Evolutionary conservation across 2,113 vertebrate species (phyloP).

Genomic region (Capricornis sumatraensis): DNA sequence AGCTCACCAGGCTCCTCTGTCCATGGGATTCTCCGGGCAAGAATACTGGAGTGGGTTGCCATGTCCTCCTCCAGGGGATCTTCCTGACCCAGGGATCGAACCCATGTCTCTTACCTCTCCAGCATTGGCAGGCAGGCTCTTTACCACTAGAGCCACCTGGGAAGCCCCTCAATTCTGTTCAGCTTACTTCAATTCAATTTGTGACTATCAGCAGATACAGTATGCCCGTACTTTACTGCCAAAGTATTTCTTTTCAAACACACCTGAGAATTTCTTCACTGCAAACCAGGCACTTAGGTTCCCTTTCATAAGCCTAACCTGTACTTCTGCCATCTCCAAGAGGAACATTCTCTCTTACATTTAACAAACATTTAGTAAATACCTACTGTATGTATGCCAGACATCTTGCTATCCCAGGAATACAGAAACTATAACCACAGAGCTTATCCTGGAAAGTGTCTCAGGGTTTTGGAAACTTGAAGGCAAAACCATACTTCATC

Average conservation of each 20-base stretch:
- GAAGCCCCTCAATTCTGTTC: neutral
- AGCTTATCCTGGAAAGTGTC: neutral
- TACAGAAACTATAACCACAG: neutral
- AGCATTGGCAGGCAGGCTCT: neutral
- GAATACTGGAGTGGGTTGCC: neutral
- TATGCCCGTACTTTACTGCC: neutral
- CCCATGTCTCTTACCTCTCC: neutral
- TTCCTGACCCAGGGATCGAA: neutral
- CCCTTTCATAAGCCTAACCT: neutral
- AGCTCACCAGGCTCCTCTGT: neutral
- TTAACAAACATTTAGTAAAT: neutral
- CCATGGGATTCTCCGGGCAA: neutral
- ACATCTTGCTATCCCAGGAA: neutral
- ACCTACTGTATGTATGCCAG: neutral
- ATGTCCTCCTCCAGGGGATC: neutral
- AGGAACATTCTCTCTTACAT: neutral
- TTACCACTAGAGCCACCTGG: neutral
- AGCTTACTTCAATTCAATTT: neutral
- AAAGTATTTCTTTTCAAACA: neutral
- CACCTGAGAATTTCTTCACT: neutral
- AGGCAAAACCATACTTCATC: neutral
- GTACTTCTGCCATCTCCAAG: neutral
- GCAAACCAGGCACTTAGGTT: neutral
- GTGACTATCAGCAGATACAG: neutral
- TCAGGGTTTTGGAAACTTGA: neutral